Evolutionary conservation across 2,888 invertebrate species (phyloP).

Genomic region (Auanema freiburgensis): DNA sequence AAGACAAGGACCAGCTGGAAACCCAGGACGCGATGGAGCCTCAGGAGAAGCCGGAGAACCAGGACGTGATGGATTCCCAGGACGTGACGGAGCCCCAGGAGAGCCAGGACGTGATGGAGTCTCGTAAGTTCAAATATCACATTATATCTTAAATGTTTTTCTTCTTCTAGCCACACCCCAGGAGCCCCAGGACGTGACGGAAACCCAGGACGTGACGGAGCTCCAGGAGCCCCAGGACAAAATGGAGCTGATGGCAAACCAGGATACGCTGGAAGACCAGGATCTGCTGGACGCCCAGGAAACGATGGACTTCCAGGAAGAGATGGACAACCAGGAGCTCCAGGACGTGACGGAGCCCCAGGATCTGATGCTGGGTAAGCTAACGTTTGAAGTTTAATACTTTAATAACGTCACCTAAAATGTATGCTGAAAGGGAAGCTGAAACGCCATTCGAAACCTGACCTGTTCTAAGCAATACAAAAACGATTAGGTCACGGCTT

Average conservation of each 20-base stretch:
- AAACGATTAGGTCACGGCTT: no score
- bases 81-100: slow-evolving; percentile 6
- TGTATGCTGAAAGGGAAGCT: no score
- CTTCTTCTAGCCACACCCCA: slow-evolving; percentile 1
- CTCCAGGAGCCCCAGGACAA: neutral
- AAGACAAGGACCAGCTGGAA: slow-evolving; percentile 4
- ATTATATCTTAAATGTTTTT: neutral
- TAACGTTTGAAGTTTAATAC: no score
- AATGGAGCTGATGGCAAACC: neutral
- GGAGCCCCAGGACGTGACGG: slow-evolving; percentile 3
- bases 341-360: no score
- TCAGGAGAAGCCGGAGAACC: neutral
- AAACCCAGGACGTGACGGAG: slow-evolving; percentile 3
- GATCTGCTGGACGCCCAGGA: neutral
- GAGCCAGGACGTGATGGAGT: neutral
- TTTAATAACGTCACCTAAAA: no score
- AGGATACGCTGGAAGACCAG: slow-evolving; percentile 1
- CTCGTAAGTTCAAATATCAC: neutral
- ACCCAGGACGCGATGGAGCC: neutral
- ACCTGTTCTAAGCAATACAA: no score
- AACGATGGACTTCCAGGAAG: neutral
- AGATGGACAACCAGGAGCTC: no score
- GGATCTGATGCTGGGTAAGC: no score
- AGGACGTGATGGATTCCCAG: slow-evolving; percentile 1
- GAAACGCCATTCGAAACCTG: no score